Base-by-base conservation (phyloP, 2,113 vertebrate species). In the Labeo rohita region DNA sequence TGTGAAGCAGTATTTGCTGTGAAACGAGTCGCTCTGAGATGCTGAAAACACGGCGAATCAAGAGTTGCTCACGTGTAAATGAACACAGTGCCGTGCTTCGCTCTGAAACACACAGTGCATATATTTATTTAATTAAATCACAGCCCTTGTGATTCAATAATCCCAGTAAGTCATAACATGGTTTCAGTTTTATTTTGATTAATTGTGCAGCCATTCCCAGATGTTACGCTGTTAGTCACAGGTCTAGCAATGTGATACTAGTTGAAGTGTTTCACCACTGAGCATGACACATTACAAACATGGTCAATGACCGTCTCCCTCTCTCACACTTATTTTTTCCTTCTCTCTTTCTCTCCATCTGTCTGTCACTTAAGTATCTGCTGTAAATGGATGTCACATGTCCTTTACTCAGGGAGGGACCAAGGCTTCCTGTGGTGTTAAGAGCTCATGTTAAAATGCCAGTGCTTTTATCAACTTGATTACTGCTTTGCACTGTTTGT, bases 401-500 rank as follows among this genome's bases (percentile, higher is more conserved):
- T 72, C 39, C 68, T 72, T 45, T 72, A 39, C 68, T 72, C 39
- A 72, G 68, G 39, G 68, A 45, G 39, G 36, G 36, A 72, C 68
- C 21, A 16, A 45, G 70, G 70, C 18, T n/a, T 73, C 39, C 70
- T 73, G 39, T 73, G 70, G 18, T 45, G 70, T 73, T 45, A 73
- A 73, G 70, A 73, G 70, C 70, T 73, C 70, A n/a, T n/a, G 70
- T 73, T 45, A 6, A 73, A 73, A 73, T 72, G 68, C 36, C 68
- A 45, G 1, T 43, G 18, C 68, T 43, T 72, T 72, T 72, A 72
- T 16, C 39, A 21, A 43, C 36, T 9, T 43, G 8, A 59, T 21
- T 21, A 21, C 18, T 59, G 56, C 56, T 39, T 39, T 8, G 34
- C 65, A 39, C 18, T 68, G 13, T 45, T 43, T 43, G 16, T 21